These are phyloP conservation scores for Tetragnatha versicolor DNA, from an alignment of 1,140 invertebrate species.

Conservation along the genomic window DNA sequence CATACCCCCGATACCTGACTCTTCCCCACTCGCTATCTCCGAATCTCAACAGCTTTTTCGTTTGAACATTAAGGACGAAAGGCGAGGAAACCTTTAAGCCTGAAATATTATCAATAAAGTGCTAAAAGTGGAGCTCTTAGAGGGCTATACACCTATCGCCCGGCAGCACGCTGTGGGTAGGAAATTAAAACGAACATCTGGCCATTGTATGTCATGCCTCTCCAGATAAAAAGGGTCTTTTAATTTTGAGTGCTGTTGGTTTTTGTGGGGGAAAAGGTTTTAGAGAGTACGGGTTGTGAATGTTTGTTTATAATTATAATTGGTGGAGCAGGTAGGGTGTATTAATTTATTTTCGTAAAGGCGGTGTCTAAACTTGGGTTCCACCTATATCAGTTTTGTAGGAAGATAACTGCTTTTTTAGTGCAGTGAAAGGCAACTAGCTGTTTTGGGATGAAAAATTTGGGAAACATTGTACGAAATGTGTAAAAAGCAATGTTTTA, in stretches of 20 bases:
- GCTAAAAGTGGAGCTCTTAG: conserved; percentile 11
- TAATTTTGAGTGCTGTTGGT: neutral
- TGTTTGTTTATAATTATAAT: too few relatives aligned
- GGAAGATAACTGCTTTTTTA: too few relatives aligned
- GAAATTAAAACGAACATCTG: neutral
- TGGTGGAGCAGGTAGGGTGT: too few relatives aligned
- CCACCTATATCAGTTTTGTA: too few relatives aligned
- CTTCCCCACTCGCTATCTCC: neutral
- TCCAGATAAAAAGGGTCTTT: neutral
- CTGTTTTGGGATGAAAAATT: too few relatives aligned
- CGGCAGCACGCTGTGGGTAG: neutral
- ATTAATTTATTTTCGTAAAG: too few relatives aligned
- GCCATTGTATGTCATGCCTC: neutral
- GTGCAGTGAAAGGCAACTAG: too few relatives aligned
- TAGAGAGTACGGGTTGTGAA: too few relatives aligned
- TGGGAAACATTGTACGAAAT: too few relatives aligned
- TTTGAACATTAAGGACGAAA: neutral
- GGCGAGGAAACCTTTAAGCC: neutral
- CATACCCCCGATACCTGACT: conserved; percentile 1
- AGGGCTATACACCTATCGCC: neutral
- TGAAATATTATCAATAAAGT: conserved; percentile 6
- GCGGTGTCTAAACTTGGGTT: too few relatives aligned
- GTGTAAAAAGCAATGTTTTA: too few relatives aligned
- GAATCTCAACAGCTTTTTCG: conserved; percentile 11
- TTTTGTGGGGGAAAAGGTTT: neutral